Percentiles rank a stretch among this genome's conserved stretches.
Conservation (phyloP, 2,888 invertebrate species). For the Troides aeacus region DNA sequence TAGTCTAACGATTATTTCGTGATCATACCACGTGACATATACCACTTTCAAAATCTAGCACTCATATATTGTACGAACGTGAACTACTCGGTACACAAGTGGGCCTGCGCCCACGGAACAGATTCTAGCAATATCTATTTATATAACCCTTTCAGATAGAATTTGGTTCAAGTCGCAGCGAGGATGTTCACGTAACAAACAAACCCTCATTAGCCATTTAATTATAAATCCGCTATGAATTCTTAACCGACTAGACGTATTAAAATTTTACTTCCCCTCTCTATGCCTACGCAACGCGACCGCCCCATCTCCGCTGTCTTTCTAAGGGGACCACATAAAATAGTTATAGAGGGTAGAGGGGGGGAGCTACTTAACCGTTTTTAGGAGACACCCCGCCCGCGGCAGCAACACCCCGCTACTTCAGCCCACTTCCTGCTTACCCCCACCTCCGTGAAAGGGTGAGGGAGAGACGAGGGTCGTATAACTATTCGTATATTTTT, state of each 20-base stretch:
- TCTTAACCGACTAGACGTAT: constrained; percentile 76
- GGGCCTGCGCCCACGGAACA: too few species aligned
- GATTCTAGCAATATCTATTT: too few species aligned
- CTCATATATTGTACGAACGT: too few species aligned
- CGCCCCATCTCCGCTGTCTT: constrained; percentile 77
- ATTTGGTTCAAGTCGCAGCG: too few species aligned
- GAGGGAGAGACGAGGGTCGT: constrained; percentile 46
- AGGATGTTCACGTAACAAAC: constrained; percentile 55
- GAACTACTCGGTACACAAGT: too few species aligned
- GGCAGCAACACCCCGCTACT: constrained; percentile 69
- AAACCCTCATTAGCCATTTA: constrained; percentile 64
- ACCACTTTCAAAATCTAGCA: too few species aligned
- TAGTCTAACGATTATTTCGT: too few species aligned
- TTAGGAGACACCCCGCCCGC: constrained; percentile 77
- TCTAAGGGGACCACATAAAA: constrained; percentile 80
- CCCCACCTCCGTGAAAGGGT: constrained; percentile 47
- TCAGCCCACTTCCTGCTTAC: constrained; percentile 72
- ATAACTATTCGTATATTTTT: constrained; percentile 78
- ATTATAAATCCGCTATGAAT: constrained; percentile 77
- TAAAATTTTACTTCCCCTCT: constrained; percentile 76
- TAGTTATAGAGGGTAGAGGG: constrained; percentile 70
- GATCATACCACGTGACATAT: too few species aligned
- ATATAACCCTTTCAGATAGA: too few species aligned
- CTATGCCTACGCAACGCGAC: constrained; percentile 69
- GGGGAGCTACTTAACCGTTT: constrained; percentile 80